phyloP scores from a whole-genome alignment of 2,797 vertebrate genomes.

The Kryptolebias ocellatus region DNA sequence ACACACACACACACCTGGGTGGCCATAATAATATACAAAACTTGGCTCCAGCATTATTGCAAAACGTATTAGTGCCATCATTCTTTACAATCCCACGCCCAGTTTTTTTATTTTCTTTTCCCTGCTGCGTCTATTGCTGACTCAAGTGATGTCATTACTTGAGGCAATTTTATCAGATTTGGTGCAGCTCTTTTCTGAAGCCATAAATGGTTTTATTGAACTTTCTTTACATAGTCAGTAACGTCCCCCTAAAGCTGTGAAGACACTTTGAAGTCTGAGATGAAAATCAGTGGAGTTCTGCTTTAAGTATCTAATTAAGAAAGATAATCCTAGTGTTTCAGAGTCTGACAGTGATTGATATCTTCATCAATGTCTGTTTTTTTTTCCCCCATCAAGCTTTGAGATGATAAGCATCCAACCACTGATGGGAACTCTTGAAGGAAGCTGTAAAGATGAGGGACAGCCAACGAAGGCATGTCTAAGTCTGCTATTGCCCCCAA shows the following conservation, averaged over 20 bases:
- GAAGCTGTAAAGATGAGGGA: neutral
- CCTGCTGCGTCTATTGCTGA: neutral
- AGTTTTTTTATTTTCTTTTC: neutral
- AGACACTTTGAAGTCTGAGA: conserved; percentile 12
- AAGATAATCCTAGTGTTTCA: conserved; percentile 2
- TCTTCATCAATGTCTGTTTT: neutral
- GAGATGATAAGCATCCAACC: neutral
- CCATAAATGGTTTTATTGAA: conserved; percentile 21
- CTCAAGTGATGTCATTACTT: conserved; percentile 31
- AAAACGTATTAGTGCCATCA: conserved; percentile 26
- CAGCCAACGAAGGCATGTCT: neutral
- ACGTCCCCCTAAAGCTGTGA: conserved; percentile 6
- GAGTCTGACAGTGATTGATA: neutral
- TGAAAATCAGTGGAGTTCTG: conserved; percentile 10
- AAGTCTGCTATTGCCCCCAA: neutral
- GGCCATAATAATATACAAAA: conserved; percentile 46
- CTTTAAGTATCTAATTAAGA: conserved; percentile 6
- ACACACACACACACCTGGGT: conserved; percentile 42
- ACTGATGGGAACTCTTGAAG: neutral
- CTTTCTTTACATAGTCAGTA: conserved; percentile 6
- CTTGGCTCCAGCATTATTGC: conserved; percentile 23
- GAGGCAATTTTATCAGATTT: conserved; percentile 24
- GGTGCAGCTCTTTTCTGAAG: neutral
- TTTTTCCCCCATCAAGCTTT: conserved; percentile 1
- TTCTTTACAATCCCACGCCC: conserved; percentile 7